Evolutionary conservation across 2,888 invertebrate species (phyloP).

Genomic region (Mermis nigrescens): DNA sequence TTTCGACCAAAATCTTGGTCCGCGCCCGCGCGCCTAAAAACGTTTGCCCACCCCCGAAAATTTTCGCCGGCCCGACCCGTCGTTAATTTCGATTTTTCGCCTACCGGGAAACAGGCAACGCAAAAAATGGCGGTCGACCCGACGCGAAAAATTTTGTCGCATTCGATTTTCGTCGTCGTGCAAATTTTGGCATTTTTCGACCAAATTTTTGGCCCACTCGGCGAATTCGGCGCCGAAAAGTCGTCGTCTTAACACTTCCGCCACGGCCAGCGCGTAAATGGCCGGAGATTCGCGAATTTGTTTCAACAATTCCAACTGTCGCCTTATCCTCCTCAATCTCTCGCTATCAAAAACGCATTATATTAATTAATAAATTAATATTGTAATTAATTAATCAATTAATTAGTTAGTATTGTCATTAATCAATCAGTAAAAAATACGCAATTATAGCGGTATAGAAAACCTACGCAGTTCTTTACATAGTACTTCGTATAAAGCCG

Average conservation of each 20-base stretch:
- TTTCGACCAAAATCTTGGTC: no score
- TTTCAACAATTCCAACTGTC: constrained; percentile 10
- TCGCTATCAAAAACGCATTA: no score
- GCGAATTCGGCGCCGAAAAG: constrained; percentile 8
- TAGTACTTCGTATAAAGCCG: no score
- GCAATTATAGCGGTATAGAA: no score
- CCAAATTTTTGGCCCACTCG: constrained; percentile 7
- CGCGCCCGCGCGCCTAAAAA: no score
- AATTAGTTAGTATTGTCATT: no score
- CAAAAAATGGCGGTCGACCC: constrained; percentile 11
- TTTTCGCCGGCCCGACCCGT: no score
- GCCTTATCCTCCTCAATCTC: neutral
- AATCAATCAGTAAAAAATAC: no score
- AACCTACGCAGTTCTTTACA: no score
- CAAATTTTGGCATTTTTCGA: neutral
- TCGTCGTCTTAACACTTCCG: constrained; percentile 11
- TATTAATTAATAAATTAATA: no score
- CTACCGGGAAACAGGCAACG: constrained; percentile 10
- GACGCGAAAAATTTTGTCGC: constrained; percentile 2
- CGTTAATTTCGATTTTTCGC: neutral
- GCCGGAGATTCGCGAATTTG: constrained; percentile 13
- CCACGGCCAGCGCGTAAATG: constrained; percentile 7
- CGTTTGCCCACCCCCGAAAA: no score
- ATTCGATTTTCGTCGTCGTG: constrained; percentile 5
- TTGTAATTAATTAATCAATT: no score